Evolutionary conservation across 2,797 vertebrate species (phyloP).

Genomic region (Bufotes viridis): DNA sequence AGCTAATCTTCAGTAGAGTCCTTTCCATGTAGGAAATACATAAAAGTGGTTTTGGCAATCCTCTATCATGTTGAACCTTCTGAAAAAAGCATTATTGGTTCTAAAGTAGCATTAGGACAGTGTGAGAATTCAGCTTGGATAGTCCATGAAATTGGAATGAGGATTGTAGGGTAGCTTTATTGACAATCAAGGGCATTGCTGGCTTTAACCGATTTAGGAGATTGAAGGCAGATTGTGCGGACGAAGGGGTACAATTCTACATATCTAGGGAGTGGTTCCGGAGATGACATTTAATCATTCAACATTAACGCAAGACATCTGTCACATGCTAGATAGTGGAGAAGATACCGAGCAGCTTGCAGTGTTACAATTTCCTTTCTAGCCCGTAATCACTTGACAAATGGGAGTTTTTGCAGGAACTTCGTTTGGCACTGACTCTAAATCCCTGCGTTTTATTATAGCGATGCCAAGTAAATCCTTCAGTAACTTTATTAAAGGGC

Average conservation of each 20-base stretch:
- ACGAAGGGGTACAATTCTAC: conserved; percentile 64
- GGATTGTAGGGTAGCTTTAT: conserved; percentile 50
- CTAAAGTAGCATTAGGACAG: conserved; percentile 54
- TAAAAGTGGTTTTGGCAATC: conserved; percentile 52
- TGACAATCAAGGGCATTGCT: conserved; percentile 60
- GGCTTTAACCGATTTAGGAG: conserved; percentile 71
- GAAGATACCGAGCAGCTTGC: conserved; percentile 67
- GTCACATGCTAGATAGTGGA: conserved; percentile 70
- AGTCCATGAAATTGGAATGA: conserved; percentile 28
- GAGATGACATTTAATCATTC: conserved; percentile 81
- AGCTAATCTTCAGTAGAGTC: background rate
- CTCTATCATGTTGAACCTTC: conserved; percentile 25
- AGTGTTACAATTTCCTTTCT: conserved; percentile 74
- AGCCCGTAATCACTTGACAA: conserved; percentile 77
- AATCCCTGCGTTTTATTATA: conserved; percentile 80
- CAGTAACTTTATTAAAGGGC: conserved; percentile 76
- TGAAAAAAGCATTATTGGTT: conserved; percentile 37
- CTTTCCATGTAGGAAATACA: background rate
- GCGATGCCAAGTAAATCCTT: conserved; percentile 79
- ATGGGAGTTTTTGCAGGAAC: conserved; percentile 75
- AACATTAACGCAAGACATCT: conserved; percentile 83
- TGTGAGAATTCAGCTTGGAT: conserved; percentile 52
- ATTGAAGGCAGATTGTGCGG: conserved; percentile 78
- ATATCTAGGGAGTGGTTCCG: conserved; percentile 72
- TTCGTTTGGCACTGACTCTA: conserved; percentile 73